phyloP scores from a whole-genome alignment of 2,797 vertebrate genomes.

The Pangasius mekongensis region DNA sequence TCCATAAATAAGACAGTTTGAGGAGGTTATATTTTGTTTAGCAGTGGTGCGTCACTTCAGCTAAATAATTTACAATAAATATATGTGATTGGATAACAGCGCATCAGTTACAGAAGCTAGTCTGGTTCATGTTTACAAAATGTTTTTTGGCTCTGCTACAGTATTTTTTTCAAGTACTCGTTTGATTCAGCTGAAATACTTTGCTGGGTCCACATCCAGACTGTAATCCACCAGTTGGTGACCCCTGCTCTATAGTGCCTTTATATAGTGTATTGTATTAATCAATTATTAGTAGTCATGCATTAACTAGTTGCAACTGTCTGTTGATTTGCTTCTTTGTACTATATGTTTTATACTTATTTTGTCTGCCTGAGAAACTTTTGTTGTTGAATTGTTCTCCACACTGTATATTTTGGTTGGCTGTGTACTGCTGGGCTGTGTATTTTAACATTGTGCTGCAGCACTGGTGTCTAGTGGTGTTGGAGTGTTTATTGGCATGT shows the following conservation, averaged over 20 bases:
- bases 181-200: not conserved
- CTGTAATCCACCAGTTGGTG: not conserved
- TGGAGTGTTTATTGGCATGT: conserved; percentile 87
- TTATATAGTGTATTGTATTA: not conserved
- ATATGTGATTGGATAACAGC: not conserved
- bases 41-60: not conserved
- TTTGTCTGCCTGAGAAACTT: not conserved
- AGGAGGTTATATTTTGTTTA: not conserved
- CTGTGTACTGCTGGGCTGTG: conserved; percentile 24
- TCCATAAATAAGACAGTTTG: not conserved
- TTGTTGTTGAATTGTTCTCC: not conserved
- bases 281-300: not conserved
- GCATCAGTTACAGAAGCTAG: not conserved
- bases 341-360: not conserved
- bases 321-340: not conserved
- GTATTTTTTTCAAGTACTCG: not conserved
- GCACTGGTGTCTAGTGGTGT: conserved; percentile 50
- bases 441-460: conserved; percentile 46
- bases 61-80: not conserved
- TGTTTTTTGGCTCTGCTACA: not conserved
- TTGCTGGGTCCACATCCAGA: not conserved
- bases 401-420: conserved; percentile 13
- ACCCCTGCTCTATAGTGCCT: not conserved
- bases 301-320: not conserved
- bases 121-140: not conserved